Evolutionary conservation across 2,888 invertebrate species (phyloP).

Genomic region (Amiota mariae): DNA sequence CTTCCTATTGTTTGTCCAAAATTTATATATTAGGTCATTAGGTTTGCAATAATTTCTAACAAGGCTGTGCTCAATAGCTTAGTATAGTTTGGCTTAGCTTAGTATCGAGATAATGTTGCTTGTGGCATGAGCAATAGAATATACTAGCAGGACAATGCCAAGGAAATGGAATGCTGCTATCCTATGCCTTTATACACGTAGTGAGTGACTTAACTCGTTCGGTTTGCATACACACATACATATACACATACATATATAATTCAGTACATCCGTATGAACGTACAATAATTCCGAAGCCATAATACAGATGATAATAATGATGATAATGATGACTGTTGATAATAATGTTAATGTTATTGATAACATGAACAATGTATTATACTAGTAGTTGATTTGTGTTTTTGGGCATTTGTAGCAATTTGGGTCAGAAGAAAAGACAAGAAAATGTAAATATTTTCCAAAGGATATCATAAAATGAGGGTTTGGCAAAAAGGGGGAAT

Average conservation of each 20-base stretch:
- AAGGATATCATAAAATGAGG: too few relatives aligned
- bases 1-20: constrained; percentile 48
- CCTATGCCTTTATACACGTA: too few relatives aligned
- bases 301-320: not conserved
- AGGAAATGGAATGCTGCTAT: not conserved
- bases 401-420: constrained; percentile 4
- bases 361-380: not conserved
- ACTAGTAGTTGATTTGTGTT: not conserved
- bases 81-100: not conserved
- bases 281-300: too few relatives aligned
- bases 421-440: too few relatives aligned
- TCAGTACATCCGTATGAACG: too few relatives aligned
- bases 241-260: too few relatives aligned
- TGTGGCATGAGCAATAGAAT: too few relatives aligned
- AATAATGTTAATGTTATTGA: constrained; percentile 24
- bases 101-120: constrained; percentile 13
- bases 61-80: constrained; percentile 22
- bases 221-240: not conserved
- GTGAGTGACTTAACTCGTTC: constrained; percentile 18
- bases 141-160: too few relatives aligned
- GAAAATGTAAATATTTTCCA: too few relatives aligned
- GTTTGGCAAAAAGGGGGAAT: too few relatives aligned
- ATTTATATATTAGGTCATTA: constrained; percentile 66
- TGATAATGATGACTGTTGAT: constrained; percentile 12
- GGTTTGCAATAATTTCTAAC: constrained; percentile 62